Conservation (phyloP, 2,888 invertebrate genomes). For the Polylopha cassiicola region DNA sequence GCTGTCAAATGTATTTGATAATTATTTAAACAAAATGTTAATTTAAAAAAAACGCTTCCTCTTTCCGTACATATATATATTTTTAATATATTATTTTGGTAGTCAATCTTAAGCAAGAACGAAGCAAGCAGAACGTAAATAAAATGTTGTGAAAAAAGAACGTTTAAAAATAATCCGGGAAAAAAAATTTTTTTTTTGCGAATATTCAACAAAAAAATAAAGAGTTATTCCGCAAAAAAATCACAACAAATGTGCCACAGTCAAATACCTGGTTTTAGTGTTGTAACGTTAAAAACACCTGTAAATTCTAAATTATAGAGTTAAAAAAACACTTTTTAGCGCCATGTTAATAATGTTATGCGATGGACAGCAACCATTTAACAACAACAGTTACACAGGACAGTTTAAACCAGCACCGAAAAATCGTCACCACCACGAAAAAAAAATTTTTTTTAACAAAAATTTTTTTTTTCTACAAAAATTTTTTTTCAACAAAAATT, state of each 20-base stretch:
- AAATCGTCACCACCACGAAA: too few relatives aligned
- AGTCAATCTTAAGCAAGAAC: conserved; percentile 51
- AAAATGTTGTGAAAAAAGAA: conserved; percentile 23
- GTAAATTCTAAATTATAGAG: conserved; percentile 32
- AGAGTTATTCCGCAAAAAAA: background rate
- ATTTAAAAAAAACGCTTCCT: too few relatives aligned
- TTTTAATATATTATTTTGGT: too few relatives aligned
- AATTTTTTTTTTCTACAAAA: too few relatives aligned
- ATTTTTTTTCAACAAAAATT: conserved; percentile 3
- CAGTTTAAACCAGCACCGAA: too few relatives aligned
- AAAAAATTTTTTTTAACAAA: too few relatives aligned
- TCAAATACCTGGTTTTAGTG: conserved; percentile 46
- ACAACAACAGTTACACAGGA: too few relatives aligned
- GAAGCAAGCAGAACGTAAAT: conserved; percentile 53
- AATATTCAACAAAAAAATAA: background rate
- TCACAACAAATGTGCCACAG: conserved; percentile 31
- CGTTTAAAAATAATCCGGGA: conserved; percentile 6
- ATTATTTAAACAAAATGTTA: background rate
- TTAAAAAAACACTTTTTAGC: conserved; percentile 9
- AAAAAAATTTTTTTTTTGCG: conserved; percentile 4
- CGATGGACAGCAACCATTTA: too few relatives aligned
- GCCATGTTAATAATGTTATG: conserved; percentile 17
- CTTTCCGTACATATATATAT: too few relatives aligned
- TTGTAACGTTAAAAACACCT: conserved; percentile 35
- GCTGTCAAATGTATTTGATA: conserved; percentile 10